Evolutionary conservation across 2,888 invertebrate genomes (phyloP), one percentile per base, ranked within the genome.

Genomic region (Lydus trimaculatus): DNA sequence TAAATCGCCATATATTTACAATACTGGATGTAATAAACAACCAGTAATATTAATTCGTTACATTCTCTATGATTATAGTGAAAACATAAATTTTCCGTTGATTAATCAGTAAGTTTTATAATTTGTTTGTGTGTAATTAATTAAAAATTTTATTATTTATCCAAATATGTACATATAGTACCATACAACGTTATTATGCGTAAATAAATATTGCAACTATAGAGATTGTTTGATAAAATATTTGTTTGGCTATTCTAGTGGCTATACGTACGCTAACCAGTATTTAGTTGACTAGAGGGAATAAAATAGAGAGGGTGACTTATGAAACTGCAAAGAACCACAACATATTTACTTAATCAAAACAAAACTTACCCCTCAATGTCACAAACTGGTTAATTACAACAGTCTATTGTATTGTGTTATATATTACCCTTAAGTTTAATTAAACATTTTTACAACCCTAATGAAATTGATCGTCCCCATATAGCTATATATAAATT

Each of bases 331-430:
- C 67, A 65, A 65, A 52, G 67, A 67, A 71, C 71, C 76, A 72
- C 76, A 76, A 76, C 76, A 76, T 76, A 76, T 76, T 76, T 75
- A 75, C 74, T 73, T 76, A 74, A 75, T 76, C 75, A 75, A 75
- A 76, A 76, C 76, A 75, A 75, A 71, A 70, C 71, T 71, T 67
- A 75, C 72, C 73, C 76, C 48, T 48, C 20, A 48, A 48, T 48
- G 48, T 72, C 72, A 64, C 70, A 70, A 70, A 72, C 72, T 67
- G 72, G 70, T 72, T 72, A 72, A 72, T 72, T 72, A 72, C 70
- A 65, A 67, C 65, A 70, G 67, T 67, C 72, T 67, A 72, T 72
- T 72, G 70, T 72, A 64, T 67, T 23, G 66, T 66, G 64, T n/a
- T n/a, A n/a, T n/a, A n/a, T 31, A 56, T 63, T 66, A 62, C 69